These are phyloP conservation scores for Calameuta filiformis DNA, from an alignment of 2,888 invertebrate species.

Conservation along the genomic window DNA sequence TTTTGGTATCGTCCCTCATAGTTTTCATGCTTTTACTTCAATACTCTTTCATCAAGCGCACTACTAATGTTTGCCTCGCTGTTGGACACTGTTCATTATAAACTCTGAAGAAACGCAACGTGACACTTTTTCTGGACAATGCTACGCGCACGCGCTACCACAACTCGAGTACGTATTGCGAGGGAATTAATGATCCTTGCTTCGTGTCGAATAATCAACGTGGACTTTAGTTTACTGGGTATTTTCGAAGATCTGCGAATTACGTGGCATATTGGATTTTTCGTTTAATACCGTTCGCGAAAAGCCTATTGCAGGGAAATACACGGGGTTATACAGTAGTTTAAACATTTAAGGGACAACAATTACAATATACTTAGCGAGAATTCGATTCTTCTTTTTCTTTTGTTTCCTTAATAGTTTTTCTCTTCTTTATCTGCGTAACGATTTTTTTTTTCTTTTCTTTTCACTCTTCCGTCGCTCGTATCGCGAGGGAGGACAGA, in stretches of 20 bases:
- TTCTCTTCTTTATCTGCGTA: background rate
- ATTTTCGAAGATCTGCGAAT: background rate
- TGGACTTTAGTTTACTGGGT: background rate
- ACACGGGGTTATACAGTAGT: background rate
- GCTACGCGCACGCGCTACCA: background rate
- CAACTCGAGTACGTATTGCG: background rate
- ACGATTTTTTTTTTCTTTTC: background rate
- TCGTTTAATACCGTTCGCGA: background rate
- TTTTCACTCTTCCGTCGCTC: background rate
- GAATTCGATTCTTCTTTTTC: conserved; percentile 3
- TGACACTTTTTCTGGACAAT: background rate
- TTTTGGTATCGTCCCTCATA: background rate
- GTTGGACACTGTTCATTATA: background rate
- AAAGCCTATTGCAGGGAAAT: background rate
- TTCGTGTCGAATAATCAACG: background rate
- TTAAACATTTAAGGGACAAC: background rate
- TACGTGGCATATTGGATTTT: background rate
- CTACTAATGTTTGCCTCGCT: background rate
- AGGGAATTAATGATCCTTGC: background rate
- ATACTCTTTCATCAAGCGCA: background rate
- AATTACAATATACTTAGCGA: conserved; percentile 1
- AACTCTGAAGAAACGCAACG: background rate
- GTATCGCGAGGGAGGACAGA: background rate
- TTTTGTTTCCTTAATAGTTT: conserved; percentile 1
- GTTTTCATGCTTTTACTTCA: background rate